phyloP scores from a whole-genome alignment of 2,113 vertebrate genomes.

The Tachycineta bicolor region DNA sequence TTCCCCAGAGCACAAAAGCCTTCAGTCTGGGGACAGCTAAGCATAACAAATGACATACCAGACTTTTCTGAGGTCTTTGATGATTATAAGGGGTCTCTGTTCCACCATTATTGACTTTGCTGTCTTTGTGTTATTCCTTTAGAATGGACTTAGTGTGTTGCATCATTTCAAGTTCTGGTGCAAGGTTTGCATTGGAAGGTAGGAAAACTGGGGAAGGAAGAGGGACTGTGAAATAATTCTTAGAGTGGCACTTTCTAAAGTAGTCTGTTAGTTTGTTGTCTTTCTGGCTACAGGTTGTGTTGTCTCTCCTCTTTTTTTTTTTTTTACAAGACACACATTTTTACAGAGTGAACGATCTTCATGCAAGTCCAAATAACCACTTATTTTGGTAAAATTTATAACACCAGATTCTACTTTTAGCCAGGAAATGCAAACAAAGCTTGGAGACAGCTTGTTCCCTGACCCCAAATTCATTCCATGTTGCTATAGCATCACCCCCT shows the following conservation, averaged over 20 bases:
- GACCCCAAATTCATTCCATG: conserved; percentile 84
- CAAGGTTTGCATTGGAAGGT: conserved; percentile 14
- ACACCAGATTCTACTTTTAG: conserved; percentile 74
- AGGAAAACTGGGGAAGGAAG: not conserved
- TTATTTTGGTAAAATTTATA: conserved; percentile 77
- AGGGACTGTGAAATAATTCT: conserved; percentile 22
- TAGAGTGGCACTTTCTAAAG: conserved; percentile 41
- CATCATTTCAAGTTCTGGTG: conserved; percentile 29
- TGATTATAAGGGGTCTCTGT: conserved; percentile 49
- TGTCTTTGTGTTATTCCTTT: conserved; percentile 45
- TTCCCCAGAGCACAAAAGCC: conserved; percentile 57
- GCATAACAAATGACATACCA: conserved; percentile 54
- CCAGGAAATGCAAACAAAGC: conserved; percentile 82
- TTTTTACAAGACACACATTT: conserved; percentile 46
- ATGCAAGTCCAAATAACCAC: conserved; percentile 63
- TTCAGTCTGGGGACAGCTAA: conserved; percentile 52
- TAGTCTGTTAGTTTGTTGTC: conserved; percentile 1
- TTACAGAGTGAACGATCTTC: conserved; percentile 52
- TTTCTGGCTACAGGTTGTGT: conserved; percentile 52
- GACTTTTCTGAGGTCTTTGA: conserved; percentile 10
- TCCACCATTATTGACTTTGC: conserved; percentile 23
- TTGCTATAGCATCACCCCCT: conserved; percentile 86
- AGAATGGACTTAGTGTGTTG: conserved; percentile 40
- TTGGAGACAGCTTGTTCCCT: conserved; percentile 78
- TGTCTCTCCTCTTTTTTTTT: conserved; percentile 18